phyloP scores from a whole-genome alignment of 23 tunicate species.

The Phallusia fumigata region DNA sequence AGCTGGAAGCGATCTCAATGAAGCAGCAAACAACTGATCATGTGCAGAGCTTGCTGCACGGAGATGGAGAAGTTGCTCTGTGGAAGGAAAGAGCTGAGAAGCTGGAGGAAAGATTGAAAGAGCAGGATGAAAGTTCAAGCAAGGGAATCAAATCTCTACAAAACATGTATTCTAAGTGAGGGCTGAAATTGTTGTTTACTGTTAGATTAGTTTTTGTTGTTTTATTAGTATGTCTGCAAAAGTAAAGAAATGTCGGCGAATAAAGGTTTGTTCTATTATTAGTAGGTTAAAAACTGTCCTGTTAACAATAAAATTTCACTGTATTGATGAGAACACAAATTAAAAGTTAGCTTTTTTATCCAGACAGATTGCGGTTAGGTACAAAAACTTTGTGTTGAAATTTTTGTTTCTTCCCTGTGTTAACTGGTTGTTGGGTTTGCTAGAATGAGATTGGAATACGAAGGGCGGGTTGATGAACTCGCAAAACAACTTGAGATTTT shows the following conservation, averaged over 20 bases:
- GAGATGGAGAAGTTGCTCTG: slow-evolving; percentile 16
- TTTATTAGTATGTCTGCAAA: no score
- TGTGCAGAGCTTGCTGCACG: slow-evolving; percentile 19
- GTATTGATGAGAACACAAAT: no score
- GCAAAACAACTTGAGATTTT: slow-evolving; percentile 24
- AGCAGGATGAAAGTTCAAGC: slow-evolving; percentile 26
- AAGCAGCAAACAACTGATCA: slow-evolving; percentile 29
- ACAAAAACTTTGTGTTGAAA: no score
- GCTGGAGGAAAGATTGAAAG: slow-evolving; percentile 28
- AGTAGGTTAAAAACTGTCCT: no score
- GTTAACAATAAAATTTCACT: no score
- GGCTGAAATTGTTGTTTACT: no score
- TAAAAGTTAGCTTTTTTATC: no score
- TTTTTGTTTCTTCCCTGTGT: not conserved
- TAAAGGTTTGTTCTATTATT: no score
- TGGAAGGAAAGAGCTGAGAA: slow-evolving; percentile 39
- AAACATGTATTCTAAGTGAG: slow-evolving; percentile 38
- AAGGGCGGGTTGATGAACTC: slow-evolving; percentile 31
- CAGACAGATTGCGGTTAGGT: no score
- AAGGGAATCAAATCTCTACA: slow-evolving; percentile 28
- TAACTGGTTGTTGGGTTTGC: not conserved
- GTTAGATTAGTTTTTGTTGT: no score
- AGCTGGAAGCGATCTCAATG: slow-evolving; percentile 29
- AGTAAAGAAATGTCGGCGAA: no score
- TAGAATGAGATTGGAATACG: slow-evolving; percentile 52